A percentile compares a stretch with the other conserved stretches of the same genome.
Evolutionary conservation across 2,797 vertebrate species (phyloP).

Genomic region (Craterocephalus amniculus): DNA sequence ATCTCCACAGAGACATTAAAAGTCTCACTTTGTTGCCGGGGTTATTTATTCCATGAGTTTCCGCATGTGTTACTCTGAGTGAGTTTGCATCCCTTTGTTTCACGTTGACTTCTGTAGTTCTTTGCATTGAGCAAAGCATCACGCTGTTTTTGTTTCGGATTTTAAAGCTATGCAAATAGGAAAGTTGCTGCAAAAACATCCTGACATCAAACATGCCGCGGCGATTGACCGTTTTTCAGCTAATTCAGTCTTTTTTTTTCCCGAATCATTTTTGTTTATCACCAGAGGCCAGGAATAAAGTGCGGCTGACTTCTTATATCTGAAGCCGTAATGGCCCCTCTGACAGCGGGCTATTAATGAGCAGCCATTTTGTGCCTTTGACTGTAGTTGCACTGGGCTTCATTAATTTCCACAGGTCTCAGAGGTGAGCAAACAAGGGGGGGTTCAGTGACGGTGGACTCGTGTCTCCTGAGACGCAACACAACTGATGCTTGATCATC

Average conservation of each 20-base stretch:
- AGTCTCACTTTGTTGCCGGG: constrained; percentile 70
- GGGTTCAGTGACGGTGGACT: constrained; percentile 26
- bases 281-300: constrained; percentile 48
- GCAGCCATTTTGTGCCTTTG: constrained; percentile 79
- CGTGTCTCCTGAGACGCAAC: constrained; percentile 53
- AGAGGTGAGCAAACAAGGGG: constrained; percentile 43
- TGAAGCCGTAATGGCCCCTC: constrained; percentile 67
- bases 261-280: constrained; percentile 52
- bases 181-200: constrained; percentile 40
- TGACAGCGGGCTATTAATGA: constrained; percentile 81
- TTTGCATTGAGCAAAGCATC: constrained; percentile 47
- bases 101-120: constrained; percentile 15
- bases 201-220: constrained; percentile 38
- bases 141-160: constrained; percentile 52
- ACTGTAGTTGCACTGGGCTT: constrained; percentile 79
- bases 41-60: constrained; percentile 61
- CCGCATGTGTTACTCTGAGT: constrained; percentile 25
- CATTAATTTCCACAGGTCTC: constrained; percentile 75
- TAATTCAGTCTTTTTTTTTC: constrained; percentile 32
- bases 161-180: constrained; percentile 59
- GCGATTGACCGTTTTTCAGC: constrained; percentile 10
- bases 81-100: constrained; percentile 58
- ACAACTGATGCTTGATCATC: constrained; percentile 32
- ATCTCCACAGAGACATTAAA: constrained; percentile 74
- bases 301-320: constrained; percentile 57